Conservation (phyloP, 2,113 vertebrate species). For the Phrynocephalus versicolor region DNA sequence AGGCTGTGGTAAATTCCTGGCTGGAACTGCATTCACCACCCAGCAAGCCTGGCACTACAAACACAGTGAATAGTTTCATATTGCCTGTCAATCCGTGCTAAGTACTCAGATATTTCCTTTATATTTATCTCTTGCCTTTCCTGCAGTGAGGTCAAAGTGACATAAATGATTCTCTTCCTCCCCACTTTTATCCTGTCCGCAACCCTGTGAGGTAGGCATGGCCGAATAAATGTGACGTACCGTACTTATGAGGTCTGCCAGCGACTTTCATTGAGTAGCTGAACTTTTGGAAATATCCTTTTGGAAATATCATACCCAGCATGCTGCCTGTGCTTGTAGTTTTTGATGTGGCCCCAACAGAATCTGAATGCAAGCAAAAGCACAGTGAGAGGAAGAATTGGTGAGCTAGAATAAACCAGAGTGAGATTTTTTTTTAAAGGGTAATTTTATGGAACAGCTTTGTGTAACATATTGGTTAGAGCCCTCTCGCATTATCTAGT, state of each 20-base stretch:
- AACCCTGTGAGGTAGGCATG: too few species aligned
- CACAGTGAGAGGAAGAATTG: constrained; percentile 9
- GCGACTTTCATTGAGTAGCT: too few species aligned
- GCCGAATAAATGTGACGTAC: too few species aligned
- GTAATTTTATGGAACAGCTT: neutral
- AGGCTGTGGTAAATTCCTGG: too few species aligned
- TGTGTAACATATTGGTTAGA: constrained; percentile 8
- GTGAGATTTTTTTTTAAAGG: too few species aligned
- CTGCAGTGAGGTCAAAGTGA: too few species aligned
- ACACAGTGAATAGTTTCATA: neutral
- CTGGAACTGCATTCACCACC: neutral
- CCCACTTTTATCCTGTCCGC: neutral
- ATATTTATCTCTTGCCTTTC: too few species aligned
- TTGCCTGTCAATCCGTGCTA: neutral
- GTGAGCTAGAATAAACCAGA: accelerated
- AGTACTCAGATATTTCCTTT: neutral
- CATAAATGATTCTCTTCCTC: too few species aligned
- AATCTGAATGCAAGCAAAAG: neutral
- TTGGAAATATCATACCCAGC: neutral
- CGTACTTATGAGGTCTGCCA: too few species aligned
- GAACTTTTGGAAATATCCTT: neutral
- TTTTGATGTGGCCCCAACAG: neutral
- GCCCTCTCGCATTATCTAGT: neutral
- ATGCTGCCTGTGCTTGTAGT: neutral
- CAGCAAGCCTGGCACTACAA: neutral